A percentile compares a stretch with the other conserved stretches of the same genome.
Evolutionary conservation across 1,140 invertebrate genomes (phyloP).

Genomic region (Anoplolepis gracilipes): DNA sequence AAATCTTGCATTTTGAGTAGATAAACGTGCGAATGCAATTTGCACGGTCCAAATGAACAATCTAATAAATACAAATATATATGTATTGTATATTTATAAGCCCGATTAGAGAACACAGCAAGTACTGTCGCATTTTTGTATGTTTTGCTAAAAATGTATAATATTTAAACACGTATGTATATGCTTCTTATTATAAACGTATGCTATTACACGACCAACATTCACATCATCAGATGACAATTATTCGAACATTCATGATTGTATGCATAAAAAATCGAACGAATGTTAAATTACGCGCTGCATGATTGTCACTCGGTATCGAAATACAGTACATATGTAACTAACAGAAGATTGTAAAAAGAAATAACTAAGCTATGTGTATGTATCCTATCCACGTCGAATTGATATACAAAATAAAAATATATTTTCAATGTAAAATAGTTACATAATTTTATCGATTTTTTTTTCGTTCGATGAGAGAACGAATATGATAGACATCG

Average conservation of each 20-base stretch:
- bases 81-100: constrained; percentile 21
- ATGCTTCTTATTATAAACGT: constrained; percentile 60
- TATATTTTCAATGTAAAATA: constrained; percentile 73
- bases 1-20: constrained; percentile 49
- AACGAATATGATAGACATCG: not conserved
- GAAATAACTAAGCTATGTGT: constrained; percentile 52
- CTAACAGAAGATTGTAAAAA: constrained; percentile 50
- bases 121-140: constrained; percentile 64
- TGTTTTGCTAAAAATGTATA: constrained; percentile 56
- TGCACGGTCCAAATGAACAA: not conserved
- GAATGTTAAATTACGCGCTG: constrained; percentile 24
- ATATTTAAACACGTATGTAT: constrained; percentile 24
- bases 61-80: constrained; percentile 1
- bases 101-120: constrained; percentile 34
- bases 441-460: not conserved
- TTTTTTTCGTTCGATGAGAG: not conserved
- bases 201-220: constrained; percentile 29
- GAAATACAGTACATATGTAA: constrained; percentile 10
- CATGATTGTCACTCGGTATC: not conserved
- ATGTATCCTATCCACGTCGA: constrained; percentile 52
- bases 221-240: not conserved
- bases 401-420: constrained; percentile 65
- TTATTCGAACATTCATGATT: constrained; percentile 23
- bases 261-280: constrained; percentile 4
- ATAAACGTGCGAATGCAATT: constrained; percentile 35